A percentile compares a stretch with the other conserved stretches of the same genome.
Conservation (phyloP, 2,888 invertebrate species). For the Eulithis prunata region DNA sequence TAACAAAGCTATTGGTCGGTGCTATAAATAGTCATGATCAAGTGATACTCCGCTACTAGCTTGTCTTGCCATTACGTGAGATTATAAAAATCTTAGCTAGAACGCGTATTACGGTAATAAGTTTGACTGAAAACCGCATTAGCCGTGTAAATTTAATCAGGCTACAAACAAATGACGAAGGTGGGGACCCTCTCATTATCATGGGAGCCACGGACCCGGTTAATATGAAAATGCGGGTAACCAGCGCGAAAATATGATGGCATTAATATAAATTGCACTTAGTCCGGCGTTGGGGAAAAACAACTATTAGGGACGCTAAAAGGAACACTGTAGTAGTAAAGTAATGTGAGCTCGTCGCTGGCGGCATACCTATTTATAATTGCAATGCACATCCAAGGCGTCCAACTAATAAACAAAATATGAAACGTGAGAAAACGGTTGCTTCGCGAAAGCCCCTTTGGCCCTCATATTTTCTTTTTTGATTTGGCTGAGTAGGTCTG, state of each 20-base stretch:
- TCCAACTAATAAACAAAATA: conserved; percentile 16
- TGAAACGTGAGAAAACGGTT: conserved; percentile 7
- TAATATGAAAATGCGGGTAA: conserved; percentile 80
- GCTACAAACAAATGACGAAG: conserved; percentile 78
- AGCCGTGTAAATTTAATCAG: conserved; percentile 79
- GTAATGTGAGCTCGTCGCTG: conserved; percentile 46
- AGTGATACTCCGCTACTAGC: background rate
- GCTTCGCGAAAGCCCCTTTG: conserved; percentile 17
- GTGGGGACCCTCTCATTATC: conserved; percentile 73
- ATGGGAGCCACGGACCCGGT: conserved; percentile 67
- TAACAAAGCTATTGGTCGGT: too few species aligned
- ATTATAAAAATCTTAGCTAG: conserved; percentile 45
- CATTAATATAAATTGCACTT: conserved; percentile 82
- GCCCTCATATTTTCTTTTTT: conserved; percentile 22
- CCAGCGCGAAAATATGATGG: conserved; percentile 78
- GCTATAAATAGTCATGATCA: too few species aligned
- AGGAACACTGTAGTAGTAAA: conserved; percentile 43
- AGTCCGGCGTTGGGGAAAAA: conserved; percentile 65
- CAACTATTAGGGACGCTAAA: conserved; percentile 59
- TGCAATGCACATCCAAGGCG: conserved; percentile 23
- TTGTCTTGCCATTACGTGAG: background rate
- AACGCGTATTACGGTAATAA: conserved; percentile 60
- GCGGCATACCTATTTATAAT: conserved; percentile 39
- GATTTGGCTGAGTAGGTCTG: conserved; percentile 27
- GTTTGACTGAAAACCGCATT: conserved; percentile 66